A percentile compares a stretch with the other conserved stretches of the same genome.
Conservation (phyloP, 1,140 invertebrate species). For the Forficula auricularia region DNA sequence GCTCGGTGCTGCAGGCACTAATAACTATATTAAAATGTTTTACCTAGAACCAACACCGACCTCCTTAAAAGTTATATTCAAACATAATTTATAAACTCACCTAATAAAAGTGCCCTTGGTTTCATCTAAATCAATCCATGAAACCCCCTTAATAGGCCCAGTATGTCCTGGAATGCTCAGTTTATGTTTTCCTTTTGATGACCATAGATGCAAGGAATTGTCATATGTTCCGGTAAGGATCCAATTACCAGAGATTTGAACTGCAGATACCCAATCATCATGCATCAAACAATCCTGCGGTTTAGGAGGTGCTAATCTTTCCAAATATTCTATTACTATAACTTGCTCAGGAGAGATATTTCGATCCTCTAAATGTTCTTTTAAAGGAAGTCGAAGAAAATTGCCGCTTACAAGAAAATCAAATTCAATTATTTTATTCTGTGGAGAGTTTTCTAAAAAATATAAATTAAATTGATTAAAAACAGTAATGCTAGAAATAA, state of each 20-base stretch:
- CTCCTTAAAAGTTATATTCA: too few relatives aligned
- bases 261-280: slow-evolving; percentile 88
- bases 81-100: too few relatives aligned
- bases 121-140: slow-evolving; percentile 57
- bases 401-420: slow-evolving; percentile 75
- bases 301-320: slow-evolving; percentile 68
- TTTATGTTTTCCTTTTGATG: slow-evolving; percentile 60
- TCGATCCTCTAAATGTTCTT: slow-evolving; percentile 48
- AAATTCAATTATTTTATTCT: slow-evolving; percentile 47
- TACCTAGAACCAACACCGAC: too few relatives aligned
- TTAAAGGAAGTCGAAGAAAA: slow-evolving; percentile 48
- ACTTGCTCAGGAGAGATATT: slow-evolving; percentile 54
- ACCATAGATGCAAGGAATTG: slow-evolving; percentile 80
- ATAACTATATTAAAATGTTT: too few relatives aligned
- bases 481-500: slow-evolving; percentile 2
- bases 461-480: slow-evolving; percentile 10
- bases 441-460: slow-evolving; percentile 19
- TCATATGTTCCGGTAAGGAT: slow-evolving; percentile 92
- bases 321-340: slow-evolving; percentile 77
- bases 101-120: slow-evolving; percentile 53
- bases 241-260: slow-evolving; percentile 58
- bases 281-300: slow-evolving; percentile 80
- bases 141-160: slow-evolving; percentile 67
- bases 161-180: slow-evolving; percentile 71
- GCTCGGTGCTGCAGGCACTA: too few relatives aligned